Evolutionary conservation across 2,113 vertebrate genomes (phyloP).

Genomic region (Psilopogon haemacephalus): DNA sequence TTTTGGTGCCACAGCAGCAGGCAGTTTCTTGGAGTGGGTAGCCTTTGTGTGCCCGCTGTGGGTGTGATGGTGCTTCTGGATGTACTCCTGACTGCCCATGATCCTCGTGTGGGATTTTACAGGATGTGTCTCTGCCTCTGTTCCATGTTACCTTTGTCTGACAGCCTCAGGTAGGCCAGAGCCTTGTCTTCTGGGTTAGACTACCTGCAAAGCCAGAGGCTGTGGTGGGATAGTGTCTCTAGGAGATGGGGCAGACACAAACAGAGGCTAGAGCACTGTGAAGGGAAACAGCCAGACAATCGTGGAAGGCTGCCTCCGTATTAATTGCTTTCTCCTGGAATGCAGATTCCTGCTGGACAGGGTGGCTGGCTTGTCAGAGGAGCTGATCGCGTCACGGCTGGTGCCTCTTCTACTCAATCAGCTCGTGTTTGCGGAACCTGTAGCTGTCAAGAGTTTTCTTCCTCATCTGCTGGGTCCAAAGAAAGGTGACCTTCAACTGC

Average conservation of each 20-base stretch:
- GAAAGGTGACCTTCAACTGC: conserved; percentile 79
- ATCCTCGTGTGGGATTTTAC: background rate
- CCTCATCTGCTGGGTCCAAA: conserved; percentile 94
- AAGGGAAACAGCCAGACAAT: background rate
- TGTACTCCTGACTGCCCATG: background rate
- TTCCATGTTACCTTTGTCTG: background rate
- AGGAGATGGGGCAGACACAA: background rate
- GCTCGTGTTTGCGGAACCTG: conserved; percentile 93
- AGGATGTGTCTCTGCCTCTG: background rate
- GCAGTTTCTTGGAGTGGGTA: background rate
- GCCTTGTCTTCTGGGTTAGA: background rate
- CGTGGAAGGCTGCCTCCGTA: background rate
- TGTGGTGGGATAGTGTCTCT: background rate
- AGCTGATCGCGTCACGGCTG: conserved; percentile 87
- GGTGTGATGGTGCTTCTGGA: background rate
- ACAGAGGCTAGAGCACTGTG: background rate
- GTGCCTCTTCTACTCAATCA: conserved; percentile 92
- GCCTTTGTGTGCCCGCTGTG: background rate
- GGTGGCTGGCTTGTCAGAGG: conserved; percentile 88
- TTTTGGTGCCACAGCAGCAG: background rate
- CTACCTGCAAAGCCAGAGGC: background rate
- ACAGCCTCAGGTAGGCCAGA: background rate
- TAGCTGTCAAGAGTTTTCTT: conserved; percentile 97
- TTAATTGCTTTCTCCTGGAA: conserved; percentile 3
- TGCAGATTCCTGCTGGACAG: conserved; percentile 90